Evolutionary conservation across 2,888 invertebrate species (phyloP).

Genomic region (Apotomis betuletana): DNA sequence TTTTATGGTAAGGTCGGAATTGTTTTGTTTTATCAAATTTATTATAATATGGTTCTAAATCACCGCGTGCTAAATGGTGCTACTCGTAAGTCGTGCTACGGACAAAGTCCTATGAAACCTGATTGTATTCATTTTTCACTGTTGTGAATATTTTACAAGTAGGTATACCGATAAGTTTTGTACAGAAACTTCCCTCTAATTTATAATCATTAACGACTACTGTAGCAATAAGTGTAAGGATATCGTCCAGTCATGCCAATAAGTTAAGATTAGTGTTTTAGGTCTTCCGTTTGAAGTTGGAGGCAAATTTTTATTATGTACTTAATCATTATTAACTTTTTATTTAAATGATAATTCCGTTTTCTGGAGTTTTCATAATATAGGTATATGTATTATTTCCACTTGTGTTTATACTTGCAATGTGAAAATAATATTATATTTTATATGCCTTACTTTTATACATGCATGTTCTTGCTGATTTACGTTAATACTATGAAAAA

Average conservation of each 20-base stretch:
- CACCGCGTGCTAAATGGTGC: constrained; percentile 69
- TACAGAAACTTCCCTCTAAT: constrained; percentile 64
- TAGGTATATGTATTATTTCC: too few species aligned
- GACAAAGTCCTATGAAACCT: constrained; percentile 74
- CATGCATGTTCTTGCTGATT: too few species aligned
- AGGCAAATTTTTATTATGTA: neutral
- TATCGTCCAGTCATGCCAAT: constrained; percentile 81
- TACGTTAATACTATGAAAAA: too few species aligned
- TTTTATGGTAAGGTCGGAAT: constrained; percentile 27
- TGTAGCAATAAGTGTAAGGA: constrained; percentile 57
- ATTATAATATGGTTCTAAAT: constrained; percentile 49
- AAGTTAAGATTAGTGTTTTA: constrained; percentile 66
- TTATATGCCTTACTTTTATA: too few species aligned
- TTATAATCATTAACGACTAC: constrained; percentile 52
- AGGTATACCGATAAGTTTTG: constrained; percentile 64
- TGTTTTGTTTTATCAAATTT: constrained; percentile 16
- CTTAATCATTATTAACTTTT: constrained; percentile 1
- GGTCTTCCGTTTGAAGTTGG: neutral
- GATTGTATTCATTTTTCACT: constrained; percentile 67
- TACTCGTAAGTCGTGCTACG: constrained; percentile 73
- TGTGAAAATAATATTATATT: too few species aligned
- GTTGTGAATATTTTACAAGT: constrained; percentile 69
- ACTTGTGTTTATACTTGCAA: too few species aligned
- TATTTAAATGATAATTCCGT: neutral
- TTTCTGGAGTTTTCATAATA: constrained; percentile 7